Conservation (phyloP, 2,113 vertebrate species). For the Actenoides lindsayi region DNA sequence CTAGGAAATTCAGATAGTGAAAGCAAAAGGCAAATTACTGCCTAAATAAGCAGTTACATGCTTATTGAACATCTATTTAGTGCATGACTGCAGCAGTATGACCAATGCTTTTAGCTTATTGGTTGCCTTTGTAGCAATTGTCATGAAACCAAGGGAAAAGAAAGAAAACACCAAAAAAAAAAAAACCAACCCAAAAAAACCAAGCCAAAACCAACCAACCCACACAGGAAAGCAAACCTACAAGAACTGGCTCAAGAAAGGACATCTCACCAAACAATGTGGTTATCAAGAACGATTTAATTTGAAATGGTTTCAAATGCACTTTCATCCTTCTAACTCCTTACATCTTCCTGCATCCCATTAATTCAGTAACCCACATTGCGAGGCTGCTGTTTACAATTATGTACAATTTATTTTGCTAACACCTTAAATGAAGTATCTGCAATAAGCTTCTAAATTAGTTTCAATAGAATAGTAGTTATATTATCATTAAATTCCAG, state of each 20-base stretch:
- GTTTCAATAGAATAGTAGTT: conserved; percentile 33
- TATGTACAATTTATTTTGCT: conserved; percentile 51
- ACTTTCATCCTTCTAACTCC: conserved; percentile 24
- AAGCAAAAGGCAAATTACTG: neutral
- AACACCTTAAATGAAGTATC: conserved; percentile 42
- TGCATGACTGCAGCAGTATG: neutral
- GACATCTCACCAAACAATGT: neutral
- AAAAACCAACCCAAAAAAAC: neutral
- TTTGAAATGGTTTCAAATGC: neutral
- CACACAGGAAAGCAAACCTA: neutral
- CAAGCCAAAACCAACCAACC: neutral
- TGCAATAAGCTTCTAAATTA: conserved; percentile 61
- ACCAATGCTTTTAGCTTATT: neutral
- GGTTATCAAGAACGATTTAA: neutral
- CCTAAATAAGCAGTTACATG: neutral
- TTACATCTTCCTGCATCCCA: neutral
- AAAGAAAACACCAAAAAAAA: neutral
- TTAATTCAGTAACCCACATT: conserved; percentile 24
- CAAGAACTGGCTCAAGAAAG: neutral
- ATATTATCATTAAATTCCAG: conserved; percentile 44
- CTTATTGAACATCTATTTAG: neutral
- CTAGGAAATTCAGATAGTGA: neutral
- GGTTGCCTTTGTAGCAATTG: neutral
- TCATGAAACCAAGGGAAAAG: neutral
- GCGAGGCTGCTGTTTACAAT: conserved; percentile 35